Evolutionary conservation across 2,113 vertebrate genomes (phyloP), one percentile per base, ranked within the genome.

Genomic region (Myrmecophaga tridactyla): DNA sequence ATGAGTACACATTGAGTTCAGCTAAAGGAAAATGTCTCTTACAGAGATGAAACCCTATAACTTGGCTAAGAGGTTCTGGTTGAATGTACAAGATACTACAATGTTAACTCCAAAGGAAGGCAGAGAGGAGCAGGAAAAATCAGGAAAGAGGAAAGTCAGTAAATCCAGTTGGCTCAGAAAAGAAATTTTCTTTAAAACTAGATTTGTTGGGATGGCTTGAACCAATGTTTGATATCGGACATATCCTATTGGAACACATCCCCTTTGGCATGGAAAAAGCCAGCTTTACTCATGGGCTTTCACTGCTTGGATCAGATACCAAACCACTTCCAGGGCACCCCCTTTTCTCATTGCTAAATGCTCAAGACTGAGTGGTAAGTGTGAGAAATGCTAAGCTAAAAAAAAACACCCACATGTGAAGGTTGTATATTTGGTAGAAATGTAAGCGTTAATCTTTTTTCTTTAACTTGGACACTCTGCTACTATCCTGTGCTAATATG

Each of bases 81-180:
- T 92, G 34, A 96, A 70, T 87, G n/a, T 87, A 87, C 53, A 23
- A 76, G 18, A 81, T 88, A 72, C n/a, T 77, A 53, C 58, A 81
- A 92, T 86, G 8, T 48, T 90, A 75, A 92, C 80, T 94, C 70
- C 60, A 93, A 93, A 23, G 10, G 41, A 39, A 81, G 23, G 13
- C 13, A 80, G 56, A 13, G 11, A 78, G 39, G 82, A 77, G 6
- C 58, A 92, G 70, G n/a, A 15, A 62, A 94, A 43, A 86, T 23
- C 7, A 23, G 39, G 4, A 85, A 85, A 4, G 36, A 78, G 90
- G 43, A 7, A 58, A 81, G 4, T 6, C 34, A 72, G 39, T 82
- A 77, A 76, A 81, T 90, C 48, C 25, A 62, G 7, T 70, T 63
- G 76, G 81, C 12, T 76, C 86, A 84, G 41, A 76, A 75, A 80